These are phyloP conservation scores for Chloromyia formosa DNA, from an alignment of 2,888 invertebrate genomes.

Conservation along the genomic window DNA sequence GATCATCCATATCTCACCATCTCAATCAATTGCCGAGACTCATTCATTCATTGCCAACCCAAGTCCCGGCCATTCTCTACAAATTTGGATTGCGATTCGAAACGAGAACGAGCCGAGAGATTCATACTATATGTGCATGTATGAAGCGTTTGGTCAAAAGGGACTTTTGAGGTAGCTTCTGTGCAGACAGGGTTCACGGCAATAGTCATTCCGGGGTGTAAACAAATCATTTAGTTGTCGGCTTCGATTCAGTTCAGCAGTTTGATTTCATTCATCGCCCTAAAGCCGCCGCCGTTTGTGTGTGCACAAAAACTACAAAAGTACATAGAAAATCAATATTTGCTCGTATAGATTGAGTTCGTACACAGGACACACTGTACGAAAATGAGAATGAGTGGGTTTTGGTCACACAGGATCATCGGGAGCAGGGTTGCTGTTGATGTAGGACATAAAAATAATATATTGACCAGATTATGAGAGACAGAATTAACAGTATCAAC, in stretches of 20 bases:
- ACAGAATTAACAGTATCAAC: no score
- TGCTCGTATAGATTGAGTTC: constrained; percentile 44
- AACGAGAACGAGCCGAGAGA: constrained; percentile 8
- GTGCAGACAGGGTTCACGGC: constrained; percentile 24
- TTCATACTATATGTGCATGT: not conserved
- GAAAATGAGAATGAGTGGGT: constrained; percentile 19
- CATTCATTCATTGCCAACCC: constrained; percentile 27
- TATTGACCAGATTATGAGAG: no score
- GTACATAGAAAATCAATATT: constrained; percentile 48
- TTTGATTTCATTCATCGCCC: constrained; percentile 33
- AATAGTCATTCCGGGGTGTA: constrained; percentile 36
- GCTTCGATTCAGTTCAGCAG: constrained; percentile 33
- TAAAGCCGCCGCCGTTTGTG: constrained; percentile 25
- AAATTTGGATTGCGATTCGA: not conserved
- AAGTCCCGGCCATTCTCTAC: not conserved
- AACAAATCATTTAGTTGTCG: constrained; percentile 45
- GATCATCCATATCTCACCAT: constrained; percentile 43
- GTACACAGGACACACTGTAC: constrained; percentile 38
- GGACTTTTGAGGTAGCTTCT: not conserved
- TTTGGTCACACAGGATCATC: not conserved
- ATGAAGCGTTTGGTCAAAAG: not conserved
- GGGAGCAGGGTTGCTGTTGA: not conserved
- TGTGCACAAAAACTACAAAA: constrained; percentile 43
- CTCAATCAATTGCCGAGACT: constrained; percentile 31
- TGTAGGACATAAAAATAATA: no score